Percentiles rank a stretch among this genome's conserved stretches.
Evolutionary conservation across 1,140 invertebrate genomes (phyloP).

Genomic region (Tetragnatha versicolor): DNA sequence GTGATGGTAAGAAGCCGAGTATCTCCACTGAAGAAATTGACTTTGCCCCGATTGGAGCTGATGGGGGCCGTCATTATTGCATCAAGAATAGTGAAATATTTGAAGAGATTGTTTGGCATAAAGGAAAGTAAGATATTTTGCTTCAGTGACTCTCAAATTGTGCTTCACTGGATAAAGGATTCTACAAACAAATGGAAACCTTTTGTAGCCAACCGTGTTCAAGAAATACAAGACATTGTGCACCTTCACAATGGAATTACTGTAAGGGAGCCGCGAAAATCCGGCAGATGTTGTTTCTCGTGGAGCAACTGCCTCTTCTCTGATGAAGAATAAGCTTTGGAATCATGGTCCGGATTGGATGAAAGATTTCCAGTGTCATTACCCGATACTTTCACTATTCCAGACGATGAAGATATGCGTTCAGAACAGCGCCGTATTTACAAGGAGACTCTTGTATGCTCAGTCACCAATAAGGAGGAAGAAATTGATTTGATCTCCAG

Average conservation of each 20-base stretch:
- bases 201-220: slow-evolving; percentile 17
- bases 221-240: not conserved
- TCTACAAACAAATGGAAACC: slow-evolving; percentile 57
- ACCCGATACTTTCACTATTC: no score
- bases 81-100: not conserved
- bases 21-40: not conserved
- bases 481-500: no score
- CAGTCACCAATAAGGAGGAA: no score
- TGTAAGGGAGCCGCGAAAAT: not conserved
- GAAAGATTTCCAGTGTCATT: no score
- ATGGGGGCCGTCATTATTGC: slow-evolving; percentile 10
- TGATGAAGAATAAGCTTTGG: not conserved
- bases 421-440: no score
- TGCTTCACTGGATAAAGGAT: slow-evolving; percentile 61
- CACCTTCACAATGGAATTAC: slow-evolving; percentile 6
- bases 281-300: slow-evolving; percentile 10
- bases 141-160: slow-evolving; percentile 53
- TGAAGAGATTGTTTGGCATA: not conserved
- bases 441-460: no score
- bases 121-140: not conserved
- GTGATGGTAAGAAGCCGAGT: not conserved
- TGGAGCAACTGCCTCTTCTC: not conserved
- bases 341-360: slow-evolving; percentile 20
- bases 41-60: not conserved
- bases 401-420: no score